Evolutionary conservation across 2,797 vertebrate genomes (phyloP).

Genomic region (Natrix natrix): DNA sequence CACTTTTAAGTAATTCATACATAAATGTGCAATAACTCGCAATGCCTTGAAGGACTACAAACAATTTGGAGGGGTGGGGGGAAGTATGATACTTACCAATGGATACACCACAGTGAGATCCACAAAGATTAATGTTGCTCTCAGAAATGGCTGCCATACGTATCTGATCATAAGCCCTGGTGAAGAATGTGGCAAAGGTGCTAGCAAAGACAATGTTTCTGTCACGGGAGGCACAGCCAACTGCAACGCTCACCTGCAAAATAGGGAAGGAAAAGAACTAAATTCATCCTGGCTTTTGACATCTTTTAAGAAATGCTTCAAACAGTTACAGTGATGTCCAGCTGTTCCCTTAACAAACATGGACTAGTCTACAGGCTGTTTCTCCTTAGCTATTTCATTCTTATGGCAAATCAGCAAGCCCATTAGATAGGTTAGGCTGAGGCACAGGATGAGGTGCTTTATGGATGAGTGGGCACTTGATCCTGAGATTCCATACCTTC

Average conservation of each 20-base stretch:
- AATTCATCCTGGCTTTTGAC: not conserved
- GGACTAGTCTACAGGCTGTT: not conserved
- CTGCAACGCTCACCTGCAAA: slow-evolving; percentile 86
- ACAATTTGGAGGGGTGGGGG: not conserved
- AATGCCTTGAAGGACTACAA: not conserved
- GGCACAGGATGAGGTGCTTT: not conserved
- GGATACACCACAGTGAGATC: slow-evolving; percentile 93
- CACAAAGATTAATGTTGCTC: slow-evolving; percentile 93
- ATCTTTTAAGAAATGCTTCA: not conserved
- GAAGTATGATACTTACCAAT: slow-evolving; percentile 78
- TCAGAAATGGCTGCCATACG: slow-evolving; percentile 95
- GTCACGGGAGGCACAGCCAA: slow-evolving; percentile 86
- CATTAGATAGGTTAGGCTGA: not conserved
- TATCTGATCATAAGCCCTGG: slow-evolving; percentile 90
- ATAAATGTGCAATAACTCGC: not conserved
- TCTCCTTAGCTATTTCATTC: too few relatives aligned
- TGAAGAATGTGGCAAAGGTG: slow-evolving; percentile 91
- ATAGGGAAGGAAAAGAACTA: not conserved
- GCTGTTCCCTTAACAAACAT: not conserved
- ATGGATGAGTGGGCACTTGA: not conserved
- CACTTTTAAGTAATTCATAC: not conserved
- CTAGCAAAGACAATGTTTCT: slow-evolving; percentile 90
- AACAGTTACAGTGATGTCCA: not conserved
- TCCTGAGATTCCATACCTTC: not conserved
- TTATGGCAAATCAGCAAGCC: not conserved